Evolutionary conservation across 2,797 vertebrate genomes (phyloP), one percentile per base, ranked within the genome.

Genomic region (Pterois miles): DNA sequence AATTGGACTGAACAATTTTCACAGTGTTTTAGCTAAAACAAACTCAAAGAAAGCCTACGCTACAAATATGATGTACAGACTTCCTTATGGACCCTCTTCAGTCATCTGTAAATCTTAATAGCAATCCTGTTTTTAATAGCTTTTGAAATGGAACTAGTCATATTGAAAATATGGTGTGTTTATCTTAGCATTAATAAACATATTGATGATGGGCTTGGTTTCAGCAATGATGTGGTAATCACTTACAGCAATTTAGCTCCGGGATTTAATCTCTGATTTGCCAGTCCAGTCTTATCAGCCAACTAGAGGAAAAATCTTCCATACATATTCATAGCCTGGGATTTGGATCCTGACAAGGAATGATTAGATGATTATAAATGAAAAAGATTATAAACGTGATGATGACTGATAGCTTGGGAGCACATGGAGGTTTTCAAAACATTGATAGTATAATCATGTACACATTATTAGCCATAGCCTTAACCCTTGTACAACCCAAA

Each of bases 281-380:
- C 59, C 62, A 57, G 65, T 72, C 56, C 58, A 25, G 43, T 75
- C 29, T 54, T 75, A 85, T 87, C 78, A 78, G 50, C 40, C 11
- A 40, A 48, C 68, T 67, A 48, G 29, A 40, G 25, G 76, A 38
- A 72, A 71, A 76, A 74, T 67, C 56, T 56, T 52, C 2, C 27
- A 78, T 78, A 43, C 77, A 83, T 86, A 82, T 81, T 82, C 64
- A 84, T 79, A 50, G 43, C 31, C 36, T 59, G 72, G 25, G 74
- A 82, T 71, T 74, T 65, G 25, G 34, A 69, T 78, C 65, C 38
- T 40, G 63, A 75, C 33, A 71, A 65, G 29, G 67, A 82, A 85
- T 68, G 56, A 83, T 83, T 84, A 76, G 57, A 84, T 76, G 38
- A 87, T 85, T 80, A 73, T 50, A 77, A 69, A 80, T 69, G 25